A percentile compares a stretch with the other conserved stretches of the same genome.
Evolutionary conservation across 1,140 invertebrate species (phyloP).

Genomic region (Drosophila littoralis): DNA sequence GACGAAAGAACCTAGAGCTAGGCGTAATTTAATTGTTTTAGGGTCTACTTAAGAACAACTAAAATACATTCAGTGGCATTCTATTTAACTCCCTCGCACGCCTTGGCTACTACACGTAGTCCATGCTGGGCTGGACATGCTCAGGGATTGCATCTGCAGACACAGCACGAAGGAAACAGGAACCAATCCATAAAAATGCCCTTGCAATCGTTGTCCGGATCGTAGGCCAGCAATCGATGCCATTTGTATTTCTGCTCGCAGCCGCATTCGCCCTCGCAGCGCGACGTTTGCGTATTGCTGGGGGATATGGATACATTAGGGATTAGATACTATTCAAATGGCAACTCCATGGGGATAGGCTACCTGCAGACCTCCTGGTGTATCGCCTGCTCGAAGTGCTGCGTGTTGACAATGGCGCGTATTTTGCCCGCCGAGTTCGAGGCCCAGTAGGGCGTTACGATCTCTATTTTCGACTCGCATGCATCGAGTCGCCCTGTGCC

Average conservation of each 20-base stretch:
- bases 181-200: constrained; percentile 99
- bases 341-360: constrained; percentile 66
- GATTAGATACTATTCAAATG: background rate
- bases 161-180: constrained; percentile 96
- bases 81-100: constrained; percentile 45
- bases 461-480: constrained; percentile 96
- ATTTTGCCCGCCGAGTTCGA: constrained; percentile 96
- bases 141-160: constrained; percentile 91
- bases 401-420: constrained; percentile 95
- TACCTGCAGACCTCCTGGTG: constrained; percentile 97
- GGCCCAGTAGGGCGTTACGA: constrained; percentile 97
- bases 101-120: constrained; percentile 9
- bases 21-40: constrained; percentile 40
- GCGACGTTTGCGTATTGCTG: constrained; percentile 91
- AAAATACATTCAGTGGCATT: constrained; percentile 82
- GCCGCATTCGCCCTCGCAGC: constrained; percentile 93
- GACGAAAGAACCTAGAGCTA: constrained; percentile 27
- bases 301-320: background rate
- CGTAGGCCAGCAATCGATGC: constrained; percentile 95
- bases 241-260: constrained; percentile 97
- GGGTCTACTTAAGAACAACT: constrained; percentile 75
- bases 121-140: constrained; percentile 7
- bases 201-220: constrained; percentile 96
- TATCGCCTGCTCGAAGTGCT: constrained; percentile 97
- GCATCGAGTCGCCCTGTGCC: constrained; percentile 91